Evolutionary conservation across 2,888 invertebrate genomes (phyloP).

Genomic region (Chymomyza caudatula): DNA sequence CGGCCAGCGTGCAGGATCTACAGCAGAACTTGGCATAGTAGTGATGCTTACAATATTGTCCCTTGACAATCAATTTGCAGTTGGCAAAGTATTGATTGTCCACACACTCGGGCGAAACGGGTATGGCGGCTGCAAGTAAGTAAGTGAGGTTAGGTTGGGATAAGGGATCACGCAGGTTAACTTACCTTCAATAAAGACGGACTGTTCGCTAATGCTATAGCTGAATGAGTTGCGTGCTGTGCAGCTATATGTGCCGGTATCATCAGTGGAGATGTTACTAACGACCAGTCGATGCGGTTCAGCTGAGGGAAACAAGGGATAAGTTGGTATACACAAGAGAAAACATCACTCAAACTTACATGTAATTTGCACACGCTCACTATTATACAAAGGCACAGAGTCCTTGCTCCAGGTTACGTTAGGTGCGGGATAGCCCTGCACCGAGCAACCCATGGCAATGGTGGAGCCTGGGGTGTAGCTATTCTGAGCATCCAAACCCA

Average conservation of each 20-base stretch:
- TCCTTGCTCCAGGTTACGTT: constrained; percentile 91
- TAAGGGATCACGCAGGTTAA: background rate
- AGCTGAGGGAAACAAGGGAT: constrained; percentile 70
- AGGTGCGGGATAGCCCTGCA: constrained; percentile 88
- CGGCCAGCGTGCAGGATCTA: constrained; percentile 92
- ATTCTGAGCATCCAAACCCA: constrained; percentile 79
- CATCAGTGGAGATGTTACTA: constrained; percentile 81
- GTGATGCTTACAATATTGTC: constrained; percentile 89
- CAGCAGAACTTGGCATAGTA: constrained; percentile 97
- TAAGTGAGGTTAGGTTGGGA: background rate
- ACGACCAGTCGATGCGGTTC: constrained; percentile 86
- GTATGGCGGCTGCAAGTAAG: constrained; percentile 77
- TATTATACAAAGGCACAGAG: constrained; percentile 80
- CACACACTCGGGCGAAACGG: constrained; percentile 88
- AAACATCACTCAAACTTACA: constrained; percentile 78
- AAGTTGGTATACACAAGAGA: background rate
- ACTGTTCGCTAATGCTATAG: constrained; percentile 82
- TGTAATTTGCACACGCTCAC: constrained; percentile 82
- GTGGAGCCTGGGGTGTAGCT: constrained; percentile 83
- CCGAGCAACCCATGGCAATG: constrained; percentile 85
- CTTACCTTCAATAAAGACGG: constrained; percentile 88
- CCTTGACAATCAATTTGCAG: constrained; percentile 91
- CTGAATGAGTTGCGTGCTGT: constrained; percentile 88
- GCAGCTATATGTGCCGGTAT: constrained; percentile 91
- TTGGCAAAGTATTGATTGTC: constrained; percentile 94